Conservation (phyloP, 2,888 invertebrate species). For the Eucriotettix oculatus region DNA sequence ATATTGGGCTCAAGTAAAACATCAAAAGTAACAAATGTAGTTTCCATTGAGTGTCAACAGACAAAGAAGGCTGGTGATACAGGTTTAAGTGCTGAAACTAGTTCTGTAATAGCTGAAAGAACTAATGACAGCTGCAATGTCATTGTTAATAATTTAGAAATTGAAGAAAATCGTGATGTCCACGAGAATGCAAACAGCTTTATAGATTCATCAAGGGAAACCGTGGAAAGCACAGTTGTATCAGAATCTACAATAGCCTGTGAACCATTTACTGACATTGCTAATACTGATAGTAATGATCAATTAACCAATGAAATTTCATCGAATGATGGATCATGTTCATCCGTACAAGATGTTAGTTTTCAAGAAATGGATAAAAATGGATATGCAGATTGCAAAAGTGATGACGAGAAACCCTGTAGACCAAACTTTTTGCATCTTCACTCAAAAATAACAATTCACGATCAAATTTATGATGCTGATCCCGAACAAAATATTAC, state of each 20-base stretch:
- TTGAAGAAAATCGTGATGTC: background rate
- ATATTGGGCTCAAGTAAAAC: background rate
- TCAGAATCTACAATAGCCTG: background rate
- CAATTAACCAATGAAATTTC: background rate
- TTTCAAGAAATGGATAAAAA: too few species aligned
- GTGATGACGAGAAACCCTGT: slow-evolving; percentile 12
- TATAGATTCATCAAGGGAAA: background rate
- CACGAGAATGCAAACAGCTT: background rate
- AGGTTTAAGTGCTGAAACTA: background rate
- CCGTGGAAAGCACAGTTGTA: background rate
- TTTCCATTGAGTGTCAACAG: slow-evolving; percentile 5
- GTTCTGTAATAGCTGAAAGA: background rate
- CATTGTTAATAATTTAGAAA: background rate
- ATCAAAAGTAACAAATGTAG: background rate
- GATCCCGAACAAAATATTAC: too few species aligned
- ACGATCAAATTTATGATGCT: background rate
- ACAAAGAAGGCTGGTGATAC: background rate
- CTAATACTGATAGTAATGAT: background rate
- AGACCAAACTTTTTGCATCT: slow-evolving; percentile 24
- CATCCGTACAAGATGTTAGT: too few species aligned
- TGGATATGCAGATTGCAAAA: background rate
- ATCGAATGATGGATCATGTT: too few species aligned
- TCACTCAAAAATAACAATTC: slow-evolving; percentile 14
- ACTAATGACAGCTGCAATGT: background rate
- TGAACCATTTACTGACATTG: too few species aligned